Conservation (phyloP, 1,140 invertebrate genomes). For the Drosophila tani region DNA sequence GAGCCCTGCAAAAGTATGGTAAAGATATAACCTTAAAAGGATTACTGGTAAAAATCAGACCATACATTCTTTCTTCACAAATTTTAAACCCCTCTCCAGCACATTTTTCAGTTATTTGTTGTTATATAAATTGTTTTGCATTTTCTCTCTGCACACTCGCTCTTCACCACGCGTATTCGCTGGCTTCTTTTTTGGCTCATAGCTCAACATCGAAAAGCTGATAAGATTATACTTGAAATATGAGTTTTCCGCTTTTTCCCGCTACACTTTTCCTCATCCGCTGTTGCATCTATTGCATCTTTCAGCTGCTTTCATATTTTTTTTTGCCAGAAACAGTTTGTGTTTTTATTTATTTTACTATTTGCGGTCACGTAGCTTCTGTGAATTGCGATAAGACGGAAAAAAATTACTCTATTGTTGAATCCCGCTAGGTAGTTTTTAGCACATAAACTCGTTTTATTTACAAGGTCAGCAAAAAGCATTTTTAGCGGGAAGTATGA, state of each 20-base stretch:
- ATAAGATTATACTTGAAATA: constrained; percentile 78
- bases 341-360: constrained; percentile 17
- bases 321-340: not conserved
- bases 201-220: constrained; percentile 73
- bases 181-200: constrained; percentile 48
- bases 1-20: not conserved
- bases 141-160: constrained; percentile 12
- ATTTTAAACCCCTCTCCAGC: not conserved
- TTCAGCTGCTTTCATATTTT: constrained; percentile 15
- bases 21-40: not conserved
- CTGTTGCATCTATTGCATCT: constrained; percentile 5
- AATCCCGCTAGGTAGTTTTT: not conserved
- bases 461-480: constrained; percentile 4
- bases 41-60: not conserved
- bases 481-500: not conserved
- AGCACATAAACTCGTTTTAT: not conserved
- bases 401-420: constrained; percentile 11
- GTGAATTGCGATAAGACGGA: constrained; percentile 16
- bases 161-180: not conserved
- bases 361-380: constrained; percentile 49
- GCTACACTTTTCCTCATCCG: not conserved
- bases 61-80: not conserved
- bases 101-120: not conserved
- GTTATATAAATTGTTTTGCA: constrained; percentile 47
- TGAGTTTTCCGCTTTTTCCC: constrained; percentile 44